Evolutionary conservation across 1,140 invertebrate genomes (phyloP), one percentile per base, ranked within the genome.

Genomic region (Aphelinus certus): DNA sequence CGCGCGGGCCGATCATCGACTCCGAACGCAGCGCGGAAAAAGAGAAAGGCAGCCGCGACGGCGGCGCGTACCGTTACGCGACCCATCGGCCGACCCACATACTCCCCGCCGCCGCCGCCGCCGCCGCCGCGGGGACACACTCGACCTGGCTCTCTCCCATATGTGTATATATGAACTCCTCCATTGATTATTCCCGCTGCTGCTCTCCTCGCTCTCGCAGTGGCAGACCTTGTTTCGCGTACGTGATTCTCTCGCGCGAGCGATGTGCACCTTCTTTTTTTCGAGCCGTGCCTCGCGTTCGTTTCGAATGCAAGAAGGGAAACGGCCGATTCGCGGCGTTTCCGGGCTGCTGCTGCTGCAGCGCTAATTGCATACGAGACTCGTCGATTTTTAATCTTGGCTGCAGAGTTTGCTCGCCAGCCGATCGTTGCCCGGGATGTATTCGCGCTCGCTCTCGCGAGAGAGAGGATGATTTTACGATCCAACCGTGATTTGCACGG

Each of bases 81-180:
- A 87, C 84, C 86, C 84, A 85, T 83, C 75, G 75, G 55, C n/a
- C 81, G 83, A 81, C 82, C 82, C 83, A 85, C 82, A 84, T 85
- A 83, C 76, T 61, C 61, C 53, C n/a, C 4, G 4, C 26, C 26
- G 42, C 53, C 2, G 1, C 26, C 26, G 42, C 53, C 2, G 1
- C 2, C 61, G 7, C 65, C 2, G 42, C 53, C 26, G 26, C 10
- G 51, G 26, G 26, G 26, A 26, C 26, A 26, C 26, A 26, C 26
- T 26, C 26, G 71, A 57, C 26, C 45, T 46, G 63, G 10, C 47
- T 49, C 9, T 71, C 57, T 71, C 43, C 4, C 51, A 3, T 3
- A 26, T 26, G 26, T 26, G 26, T 26, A 26, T 26, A 26, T 26
- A 26, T 26, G 26, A 26, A 26, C 26, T 26, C 26, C 26, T 26